Conservation (phyloP, 2,113 vertebrate genomes). For the Eurypyga helias region DNA sequence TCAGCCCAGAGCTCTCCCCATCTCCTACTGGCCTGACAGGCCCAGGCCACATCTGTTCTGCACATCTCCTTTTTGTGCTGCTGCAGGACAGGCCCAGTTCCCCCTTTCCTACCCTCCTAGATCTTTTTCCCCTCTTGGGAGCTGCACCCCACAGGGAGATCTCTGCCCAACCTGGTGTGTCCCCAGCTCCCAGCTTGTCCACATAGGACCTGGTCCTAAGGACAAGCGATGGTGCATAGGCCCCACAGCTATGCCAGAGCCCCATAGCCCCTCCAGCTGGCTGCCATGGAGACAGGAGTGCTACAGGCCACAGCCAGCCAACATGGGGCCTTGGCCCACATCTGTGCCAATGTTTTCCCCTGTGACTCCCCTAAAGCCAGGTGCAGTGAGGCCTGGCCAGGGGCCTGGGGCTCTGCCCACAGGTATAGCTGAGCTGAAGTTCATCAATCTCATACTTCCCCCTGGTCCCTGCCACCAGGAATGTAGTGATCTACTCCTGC, state of each 20-base stretch:
- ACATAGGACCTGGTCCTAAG: accelerated
- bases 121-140: accelerated
- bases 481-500: too few species aligned
- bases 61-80: too few species aligned
- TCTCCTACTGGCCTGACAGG: too few species aligned
- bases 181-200: accelerated
- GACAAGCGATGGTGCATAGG: too few species aligned
- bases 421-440: background rate
- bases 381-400: accelerated
- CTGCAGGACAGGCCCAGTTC: accelerated
- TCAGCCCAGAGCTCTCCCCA: accelerated
- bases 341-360: accelerated
- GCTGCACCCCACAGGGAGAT: background rate
- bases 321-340: accelerated
- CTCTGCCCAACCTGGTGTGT: background rate
- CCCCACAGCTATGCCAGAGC: accelerated
- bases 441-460: background rate
- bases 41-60: accelerated
- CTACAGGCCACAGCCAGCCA: too few species aligned
- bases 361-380: background rate
- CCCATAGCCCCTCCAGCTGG: accelerated
- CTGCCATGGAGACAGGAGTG: too few species aligned
- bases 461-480: accelerated
- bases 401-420: too few species aligned
- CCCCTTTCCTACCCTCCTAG: accelerated